phyloP scores from a whole-genome alignment of 2,113 vertebrate species.

The Amphilophus citrinellus region DNA sequence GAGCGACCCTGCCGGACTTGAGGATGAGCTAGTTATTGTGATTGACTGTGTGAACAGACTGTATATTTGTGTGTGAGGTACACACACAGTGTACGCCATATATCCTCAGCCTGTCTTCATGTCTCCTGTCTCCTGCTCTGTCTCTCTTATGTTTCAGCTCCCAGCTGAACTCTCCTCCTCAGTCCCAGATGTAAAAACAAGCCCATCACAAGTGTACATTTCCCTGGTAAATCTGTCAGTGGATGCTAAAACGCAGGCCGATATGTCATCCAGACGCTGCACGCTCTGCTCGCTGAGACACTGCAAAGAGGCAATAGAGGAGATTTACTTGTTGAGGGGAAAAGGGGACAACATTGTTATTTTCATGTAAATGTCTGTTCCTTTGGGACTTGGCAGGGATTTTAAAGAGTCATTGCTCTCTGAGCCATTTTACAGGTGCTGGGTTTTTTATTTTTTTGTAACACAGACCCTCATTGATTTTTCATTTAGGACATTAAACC shows the following conservation, averaged over 20 bases:
- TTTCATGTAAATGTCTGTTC: conserved; percentile 58
- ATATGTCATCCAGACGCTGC: conserved; percentile 48
- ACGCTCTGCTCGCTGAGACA: conserved; percentile 27
- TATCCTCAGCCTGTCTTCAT: conserved; percentile 20
- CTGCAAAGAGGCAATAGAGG: conserved; percentile 55
- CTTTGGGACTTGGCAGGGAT: conserved; percentile 13
- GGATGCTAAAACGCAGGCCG: conserved; percentile 36
- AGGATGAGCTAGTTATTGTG: conserved; percentile 32
- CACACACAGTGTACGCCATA: not conserved
- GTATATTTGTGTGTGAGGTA: conserved; percentile 2
- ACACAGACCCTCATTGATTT: conserved; percentile 23
- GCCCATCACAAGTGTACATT: conserved; percentile 45
- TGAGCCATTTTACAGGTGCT: conserved; percentile 57
- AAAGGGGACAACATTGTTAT: conserved; percentile 40
- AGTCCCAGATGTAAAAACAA: conserved; percentile 65
- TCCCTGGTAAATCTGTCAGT: conserved; percentile 71
- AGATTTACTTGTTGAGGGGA: conserved; percentile 45
- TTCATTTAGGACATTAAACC: conserved; percentile 45
- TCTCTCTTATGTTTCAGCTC: conserved; percentile 35
- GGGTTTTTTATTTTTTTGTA: conserved; percentile 1
- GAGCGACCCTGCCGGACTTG: conserved; percentile 12
- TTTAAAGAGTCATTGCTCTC: conserved; percentile 34
- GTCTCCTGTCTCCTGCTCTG: conserved; percentile 10
- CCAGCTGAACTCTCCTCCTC: not conserved
- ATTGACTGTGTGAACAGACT: conserved; percentile 33